A percentile compares a stretch with the other conserved stretches of the same genome.
Conservation (phyloP, 30 jellyfish, hydroid and myxozoan genomes). For the Cassiopea xamachana region DNA sequence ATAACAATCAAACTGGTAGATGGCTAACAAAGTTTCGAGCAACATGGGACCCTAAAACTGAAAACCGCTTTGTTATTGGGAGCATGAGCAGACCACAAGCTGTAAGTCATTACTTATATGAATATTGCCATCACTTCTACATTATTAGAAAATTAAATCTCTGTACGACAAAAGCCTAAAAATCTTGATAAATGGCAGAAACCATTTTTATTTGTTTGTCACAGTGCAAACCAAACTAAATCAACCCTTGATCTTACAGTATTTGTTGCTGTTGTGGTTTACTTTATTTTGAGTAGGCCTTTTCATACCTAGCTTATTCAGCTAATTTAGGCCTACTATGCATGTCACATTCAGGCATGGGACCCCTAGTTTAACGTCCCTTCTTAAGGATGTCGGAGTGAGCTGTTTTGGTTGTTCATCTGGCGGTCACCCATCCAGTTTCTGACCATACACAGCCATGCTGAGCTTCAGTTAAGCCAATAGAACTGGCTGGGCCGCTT, state of each 20-base stretch:
- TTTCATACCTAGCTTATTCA: too few species aligned
- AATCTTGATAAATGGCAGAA: not conserved
- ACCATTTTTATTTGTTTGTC: not conserved
- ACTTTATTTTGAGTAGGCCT: too few species aligned
- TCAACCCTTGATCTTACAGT: not conserved
- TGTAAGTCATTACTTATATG: constrained; percentile 40
- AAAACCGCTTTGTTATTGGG: constrained; percentile 89
- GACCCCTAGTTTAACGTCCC: too few species aligned
- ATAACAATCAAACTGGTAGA: constrained; percentile 91
- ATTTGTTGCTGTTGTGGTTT: too few species aligned
- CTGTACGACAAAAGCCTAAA: not conserved
- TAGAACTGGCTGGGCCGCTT: too few species aligned
- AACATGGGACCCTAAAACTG: constrained; percentile 93
- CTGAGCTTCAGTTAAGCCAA: too few species aligned
- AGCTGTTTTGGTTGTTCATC: too few species aligned
- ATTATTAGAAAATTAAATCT: not conserved
- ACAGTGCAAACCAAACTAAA: not conserved
- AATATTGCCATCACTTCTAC: not conserved
- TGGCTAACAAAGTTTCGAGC: constrained; percentile 97
- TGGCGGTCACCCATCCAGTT: too few species aligned
- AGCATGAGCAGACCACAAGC: constrained; percentile 95
- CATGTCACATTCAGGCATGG: too few species aligned
- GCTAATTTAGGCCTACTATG: too few species aligned
- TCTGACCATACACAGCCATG: too few species aligned
- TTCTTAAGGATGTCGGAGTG: too few species aligned